Base-by-base conservation (phyloP, 1,140 invertebrate genomes). In the Diorhabda elongata region DNA sequence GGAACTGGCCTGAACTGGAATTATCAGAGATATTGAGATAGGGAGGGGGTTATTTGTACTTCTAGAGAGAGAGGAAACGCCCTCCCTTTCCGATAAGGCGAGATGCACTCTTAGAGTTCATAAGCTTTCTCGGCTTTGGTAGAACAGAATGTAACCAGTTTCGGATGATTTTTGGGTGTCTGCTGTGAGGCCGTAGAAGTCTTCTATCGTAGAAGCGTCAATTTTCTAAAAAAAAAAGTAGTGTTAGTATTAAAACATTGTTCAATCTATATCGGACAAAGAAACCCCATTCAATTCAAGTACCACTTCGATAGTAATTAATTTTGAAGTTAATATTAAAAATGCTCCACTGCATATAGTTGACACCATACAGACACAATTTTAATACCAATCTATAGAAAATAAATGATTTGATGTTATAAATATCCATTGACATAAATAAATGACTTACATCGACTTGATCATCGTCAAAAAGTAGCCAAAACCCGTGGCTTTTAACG, bases 381-480 rank as follows among this genome's bases (percentile, higher is more conserved):
- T 8, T 52, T 52, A 52, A 52, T 52, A 4, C 3, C 5, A 6
- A 6, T 6, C 47, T 52, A 52, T 52, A 52, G 47, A 6, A 2
- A 52, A 52, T 5, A 52, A 52, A 52, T 52, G 5, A 52, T 52
- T 9, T 52, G 47, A 52, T 5, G 9, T 9, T 52, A 6, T 52
- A 5, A 5, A 52, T 2, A 52, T 52, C 1, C 5, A 52, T 52
- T 6, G 47, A 52, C 47, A 52, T 52, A 52, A 52, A 8, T 52
- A 52, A 8, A 58, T 56, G 7, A 90, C 92, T 91, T 87, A 98
- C 96, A 87, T 99, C 97, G 68, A 99, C 98, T 89, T 99, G 96
- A 82, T 99, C 98, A 84, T 99, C 98, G 83, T 99, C 98, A 86
- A 99, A 99, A 2, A 99, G 87, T 71, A 99, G 85, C 98, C 98